A percentile compares a stretch with the other conserved stretches of the same genome.
Evolutionary conservation across 1,140 invertebrate genomes (phyloP).

Genomic region (Cotesia chilonis): DNA sequence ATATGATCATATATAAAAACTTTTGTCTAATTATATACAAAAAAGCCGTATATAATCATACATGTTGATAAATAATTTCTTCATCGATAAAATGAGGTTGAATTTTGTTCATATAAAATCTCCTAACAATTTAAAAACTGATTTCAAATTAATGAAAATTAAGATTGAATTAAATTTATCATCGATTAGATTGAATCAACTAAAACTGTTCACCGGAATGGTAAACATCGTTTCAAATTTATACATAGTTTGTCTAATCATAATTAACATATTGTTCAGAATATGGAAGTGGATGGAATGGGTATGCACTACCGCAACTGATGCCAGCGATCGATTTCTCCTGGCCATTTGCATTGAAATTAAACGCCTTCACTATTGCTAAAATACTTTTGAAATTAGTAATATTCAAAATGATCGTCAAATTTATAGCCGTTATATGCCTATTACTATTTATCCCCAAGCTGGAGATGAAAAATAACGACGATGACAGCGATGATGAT

Average conservation of each 20-base stretch:
- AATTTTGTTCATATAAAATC: too few species aligned
- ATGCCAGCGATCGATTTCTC: conserved; percentile 52
- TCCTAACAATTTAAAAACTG: too few species aligned
- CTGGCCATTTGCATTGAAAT: conserved; percentile 66
- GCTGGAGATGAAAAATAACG: conserved; percentile 62
- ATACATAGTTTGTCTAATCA: not conserved
- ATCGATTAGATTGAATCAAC: too few species aligned
- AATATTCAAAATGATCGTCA: conserved; percentile 81
- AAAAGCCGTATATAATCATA: too few species aligned
- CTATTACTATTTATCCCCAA: conserved; percentile 78
- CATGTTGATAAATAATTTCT: too few species aligned
- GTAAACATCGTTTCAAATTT: too few species aligned
- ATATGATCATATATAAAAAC: too few species aligned
- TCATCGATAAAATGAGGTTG: too few species aligned
- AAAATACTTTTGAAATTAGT: conserved; percentile 77
- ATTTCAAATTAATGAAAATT: too few species aligned
- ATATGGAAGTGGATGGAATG: conserved; percentile 13
- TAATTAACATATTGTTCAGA: conserved; percentile 15
- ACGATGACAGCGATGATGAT: conserved; percentile 44
- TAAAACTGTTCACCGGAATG: too few species aligned
- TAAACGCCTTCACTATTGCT: conserved; percentile 76
- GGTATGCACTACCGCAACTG: conserved; percentile 69
- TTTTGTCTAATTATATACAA: too few species aligned
- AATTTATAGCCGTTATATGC: conserved; percentile 78
- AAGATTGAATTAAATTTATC: too few species aligned